Evolutionary conservation across 2,888 invertebrate species (phyloP).

Genomic region (Cosmorhoe ocellata): DNA sequence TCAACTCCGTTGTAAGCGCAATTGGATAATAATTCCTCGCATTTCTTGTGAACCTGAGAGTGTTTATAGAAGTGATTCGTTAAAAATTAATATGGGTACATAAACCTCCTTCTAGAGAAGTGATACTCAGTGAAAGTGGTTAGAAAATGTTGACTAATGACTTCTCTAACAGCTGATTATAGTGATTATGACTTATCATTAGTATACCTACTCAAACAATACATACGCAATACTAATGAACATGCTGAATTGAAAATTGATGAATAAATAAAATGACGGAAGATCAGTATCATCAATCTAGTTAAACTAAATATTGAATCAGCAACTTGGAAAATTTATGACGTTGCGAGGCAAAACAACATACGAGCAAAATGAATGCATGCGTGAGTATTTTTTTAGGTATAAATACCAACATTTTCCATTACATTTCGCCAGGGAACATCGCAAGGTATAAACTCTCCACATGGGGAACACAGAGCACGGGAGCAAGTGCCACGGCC

Average conservation of each 20-base stretch:
- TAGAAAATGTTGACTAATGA: no score
- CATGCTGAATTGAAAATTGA: background rate
- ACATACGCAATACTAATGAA: no score
- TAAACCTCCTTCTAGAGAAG: no score
- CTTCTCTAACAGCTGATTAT: no score
- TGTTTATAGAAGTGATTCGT: background rate
- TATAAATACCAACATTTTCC: conserved; percentile 46
- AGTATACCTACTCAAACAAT: no score
- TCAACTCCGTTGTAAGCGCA: conserved; percentile 70
- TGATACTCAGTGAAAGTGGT: no score
- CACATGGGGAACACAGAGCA: conserved; percentile 55
- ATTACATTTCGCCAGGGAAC: conserved; percentile 55
- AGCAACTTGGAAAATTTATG: conserved; percentile 1
- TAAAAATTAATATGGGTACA: background rate
- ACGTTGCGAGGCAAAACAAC: background rate
- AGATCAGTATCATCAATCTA: no score
- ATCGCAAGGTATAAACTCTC: conserved; percentile 51
- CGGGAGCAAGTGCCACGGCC: conserved; percentile 50
- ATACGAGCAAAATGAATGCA: conserved; percentile 5
- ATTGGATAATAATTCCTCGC: conserved; percentile 65
- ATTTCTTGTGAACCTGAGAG: conserved; percentile 68
- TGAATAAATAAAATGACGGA: background rate
- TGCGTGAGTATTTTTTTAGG: conserved; percentile 14
- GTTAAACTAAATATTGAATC: background rate
- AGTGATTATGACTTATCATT: background rate